A percentile compares a stretch with the other conserved stretches of the same genome.
Conservation (phyloP, 2,113 vertebrate genomes). For the Hippoglossus stenolepis region DNA sequence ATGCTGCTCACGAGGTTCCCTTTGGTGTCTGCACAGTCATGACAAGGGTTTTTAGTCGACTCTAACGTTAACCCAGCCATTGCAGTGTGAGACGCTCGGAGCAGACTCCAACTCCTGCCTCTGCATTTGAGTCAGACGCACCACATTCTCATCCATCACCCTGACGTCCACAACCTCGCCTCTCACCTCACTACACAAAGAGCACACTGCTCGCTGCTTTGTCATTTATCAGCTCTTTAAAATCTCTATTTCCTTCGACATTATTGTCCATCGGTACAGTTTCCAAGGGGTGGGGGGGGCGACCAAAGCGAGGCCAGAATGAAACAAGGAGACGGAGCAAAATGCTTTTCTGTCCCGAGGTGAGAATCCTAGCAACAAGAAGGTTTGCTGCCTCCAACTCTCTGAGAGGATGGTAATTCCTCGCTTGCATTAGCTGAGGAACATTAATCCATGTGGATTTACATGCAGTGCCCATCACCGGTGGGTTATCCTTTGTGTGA, state of each 20-base stretch:
- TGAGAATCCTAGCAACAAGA: slow-evolving; percentile 59
- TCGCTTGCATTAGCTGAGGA: slow-evolving; percentile 64
- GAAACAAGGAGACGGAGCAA: slow-evolving; percentile 25
- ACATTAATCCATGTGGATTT: slow-evolving; percentile 76
- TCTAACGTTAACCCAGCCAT: background rate
- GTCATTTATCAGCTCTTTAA: slow-evolving; percentile 12
- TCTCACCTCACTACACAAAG: background rate
- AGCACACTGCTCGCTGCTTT: background rate
- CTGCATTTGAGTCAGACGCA: background rate
- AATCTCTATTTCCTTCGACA: background rate
- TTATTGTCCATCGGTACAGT: slow-evolving; percentile 12
- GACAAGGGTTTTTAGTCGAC: background rate
- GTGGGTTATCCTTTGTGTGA: slow-evolving; percentile 62
- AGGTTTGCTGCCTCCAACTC: slow-evolving; percentile 33
- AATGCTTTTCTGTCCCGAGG: slow-evolving; percentile 25
- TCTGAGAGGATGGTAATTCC: slow-evolving; percentile 55
- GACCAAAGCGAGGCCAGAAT: slow-evolving; percentile 19
- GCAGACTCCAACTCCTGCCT: background rate
- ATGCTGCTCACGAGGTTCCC: background rate
- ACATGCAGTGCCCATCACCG: slow-evolving; percentile 53
- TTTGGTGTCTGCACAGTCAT: background rate
- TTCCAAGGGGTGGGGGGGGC: slow-evolving; percentile 22
- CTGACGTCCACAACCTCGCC: background rate
- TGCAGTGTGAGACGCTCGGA: background rate
- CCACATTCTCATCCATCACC: background rate